Percentiles rank a stretch among this genome's conserved stretches.
phyloP scores from a whole-genome alignment of 2,888 invertebrate species.

The Andrena trimmerana region DNA sequence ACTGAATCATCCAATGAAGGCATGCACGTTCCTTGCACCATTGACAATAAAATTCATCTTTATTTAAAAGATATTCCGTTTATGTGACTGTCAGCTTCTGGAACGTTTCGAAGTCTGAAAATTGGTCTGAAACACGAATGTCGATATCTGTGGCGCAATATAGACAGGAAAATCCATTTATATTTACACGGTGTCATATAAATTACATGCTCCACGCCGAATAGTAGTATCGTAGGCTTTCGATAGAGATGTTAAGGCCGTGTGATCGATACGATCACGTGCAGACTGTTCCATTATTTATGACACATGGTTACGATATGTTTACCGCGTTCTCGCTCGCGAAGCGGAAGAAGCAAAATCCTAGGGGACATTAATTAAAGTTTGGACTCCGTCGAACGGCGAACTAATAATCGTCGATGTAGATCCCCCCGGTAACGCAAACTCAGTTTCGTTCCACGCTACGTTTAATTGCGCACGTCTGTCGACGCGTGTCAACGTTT shows the following conservation, averaged over 20 bases:
- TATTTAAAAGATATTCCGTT: background rate
- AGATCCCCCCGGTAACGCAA: constrained; percentile 7
- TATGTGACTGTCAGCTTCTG: background rate
- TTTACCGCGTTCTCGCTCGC: constrained; percentile 1
- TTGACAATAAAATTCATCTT: constrained; percentile 5
- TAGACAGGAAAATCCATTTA: constrained; percentile 9
- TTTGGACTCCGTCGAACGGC: background rate
- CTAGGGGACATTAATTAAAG: background rate
- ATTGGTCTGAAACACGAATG: background rate
- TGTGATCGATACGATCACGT: constrained; percentile 39
- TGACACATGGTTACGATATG: background rate
- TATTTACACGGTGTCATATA: background rate
- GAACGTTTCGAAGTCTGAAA: background rate
- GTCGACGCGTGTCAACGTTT: constrained; percentile 6
- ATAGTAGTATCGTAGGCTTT: background rate
- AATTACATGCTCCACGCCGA: constrained; percentile 5
- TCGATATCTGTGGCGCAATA: background rate
- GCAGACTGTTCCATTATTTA: constrained; percentile 27
- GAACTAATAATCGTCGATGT: no score
- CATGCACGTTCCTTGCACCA: no score
- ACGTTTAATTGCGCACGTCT: background rate
- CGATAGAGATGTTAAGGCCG: constrained; percentile 12
- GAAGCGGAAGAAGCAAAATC: background rate
- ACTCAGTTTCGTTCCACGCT: background rate
- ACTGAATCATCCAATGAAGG: no score